A percentile compares a stretch with the other conserved stretches of the same genome.
phyloP scores from a whole-genome alignment of 2,888 invertebrate genomes.

The Drosophila greeni region DNA sequence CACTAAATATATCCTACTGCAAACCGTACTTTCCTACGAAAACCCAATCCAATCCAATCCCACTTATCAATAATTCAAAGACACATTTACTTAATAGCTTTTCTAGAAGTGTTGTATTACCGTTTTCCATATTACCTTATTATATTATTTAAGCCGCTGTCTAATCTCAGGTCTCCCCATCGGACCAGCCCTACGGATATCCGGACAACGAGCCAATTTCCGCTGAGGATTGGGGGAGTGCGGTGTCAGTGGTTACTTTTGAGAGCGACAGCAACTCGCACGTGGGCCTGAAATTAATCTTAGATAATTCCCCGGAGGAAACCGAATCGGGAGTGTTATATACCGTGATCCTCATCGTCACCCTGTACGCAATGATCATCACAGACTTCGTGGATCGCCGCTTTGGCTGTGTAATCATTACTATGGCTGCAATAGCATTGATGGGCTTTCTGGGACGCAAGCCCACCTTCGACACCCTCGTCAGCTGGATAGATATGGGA shows the following conservation, averaged over 20 bases:
- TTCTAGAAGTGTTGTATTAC: no score
- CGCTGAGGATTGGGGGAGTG: not conserved
- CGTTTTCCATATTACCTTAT: not conserved
- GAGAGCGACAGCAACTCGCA: not conserved
- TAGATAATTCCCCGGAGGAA: not conserved
- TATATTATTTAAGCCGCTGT: not conserved
- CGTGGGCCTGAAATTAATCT: not conserved
- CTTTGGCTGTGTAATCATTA: conserved; percentile 77
- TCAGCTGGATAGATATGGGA: conserved; percentile 87
- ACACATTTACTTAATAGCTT: no score
- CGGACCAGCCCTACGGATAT: not conserved
- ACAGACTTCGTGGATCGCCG: conserved; percentile 83
- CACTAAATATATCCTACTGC: no score
- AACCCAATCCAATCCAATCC: no score
- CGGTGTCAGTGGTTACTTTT: conserved; percentile 8
- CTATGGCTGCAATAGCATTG: conserved; percentile 83
- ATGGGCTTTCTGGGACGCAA: conserved; percentile 82
- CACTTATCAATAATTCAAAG: no score
- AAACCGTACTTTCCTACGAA: no score
- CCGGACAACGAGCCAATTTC: not conserved
- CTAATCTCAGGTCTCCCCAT: not conserved
- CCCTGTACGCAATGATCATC: conserved; percentile 89
- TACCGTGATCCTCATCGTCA: conserved; percentile 84
- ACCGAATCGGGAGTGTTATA: conserved; percentile 82
- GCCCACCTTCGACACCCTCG: conserved; percentile 83